Evolutionary conservation across 2,888 invertebrate species (phyloP), one percentile per base, ranked within the genome.

Genomic region (Aspidapion aeneum): DNA sequence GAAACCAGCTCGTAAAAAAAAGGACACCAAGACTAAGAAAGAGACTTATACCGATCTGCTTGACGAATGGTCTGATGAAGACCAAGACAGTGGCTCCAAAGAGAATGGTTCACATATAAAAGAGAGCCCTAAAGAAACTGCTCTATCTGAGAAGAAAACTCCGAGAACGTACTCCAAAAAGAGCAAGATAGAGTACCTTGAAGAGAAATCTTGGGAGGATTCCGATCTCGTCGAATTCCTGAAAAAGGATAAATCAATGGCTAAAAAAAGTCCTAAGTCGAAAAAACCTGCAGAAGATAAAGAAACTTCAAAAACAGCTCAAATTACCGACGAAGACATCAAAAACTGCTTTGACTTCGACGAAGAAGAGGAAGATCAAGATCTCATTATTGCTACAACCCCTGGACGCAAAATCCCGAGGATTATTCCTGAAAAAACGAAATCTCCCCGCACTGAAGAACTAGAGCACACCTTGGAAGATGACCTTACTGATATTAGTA

Each of bases 311-410:
- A 58, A 58, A 35, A 2, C 48, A 12, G 17, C 21, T 17, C 7
- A 70, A 62, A 70, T 64, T 7, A 71, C 70, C 55, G 86, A 83
- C 57, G 70, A 76, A 57, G 67, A 69, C 35, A 69, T 71, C 58
- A 81, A 81, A 63, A 88, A 90, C 0, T 91, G 91, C 75, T 93
- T 91, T 74, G 92, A 93, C 77, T 92, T 92, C 75, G 87, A 89
- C 69, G 87, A 88, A 58, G 90, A 91, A 66, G 90, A 90, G 69
- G 87, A 90, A 74, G 85, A 72, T 82, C 86, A 89, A 74, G 85
- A 71, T 82, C 85, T 82, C n/a, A 65, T 70, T 82, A 80, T 84
- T 62, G 84, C 85, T 65, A 35, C 63, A 5, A 58, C 69, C 5
- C 55, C 67, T 1, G 83, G 88, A 16, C 81, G 88, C 67, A 90